Conservation (phyloP, 1,140 invertebrate species). For the Lepidostoma basale region DNA sequence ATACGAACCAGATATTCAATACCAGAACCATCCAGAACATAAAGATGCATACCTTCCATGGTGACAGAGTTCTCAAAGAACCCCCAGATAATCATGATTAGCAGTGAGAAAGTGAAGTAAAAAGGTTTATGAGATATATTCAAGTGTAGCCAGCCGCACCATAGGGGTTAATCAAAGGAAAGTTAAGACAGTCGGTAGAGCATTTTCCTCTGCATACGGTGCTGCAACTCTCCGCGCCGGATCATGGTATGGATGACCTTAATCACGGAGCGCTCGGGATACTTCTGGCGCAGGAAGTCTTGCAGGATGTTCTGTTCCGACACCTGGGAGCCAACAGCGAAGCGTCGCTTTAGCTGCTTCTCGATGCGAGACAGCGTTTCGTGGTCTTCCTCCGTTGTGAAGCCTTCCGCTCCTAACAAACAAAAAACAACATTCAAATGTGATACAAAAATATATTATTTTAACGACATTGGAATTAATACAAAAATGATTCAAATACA, state of each 20-base stretch:
- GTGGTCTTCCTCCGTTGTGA: slow-evolving; percentile 93
- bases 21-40: no score
- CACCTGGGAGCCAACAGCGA: slow-evolving; percentile 95
- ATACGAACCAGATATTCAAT: no score
- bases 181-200: slow-evolving; percentile 84
- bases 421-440: slow-evolving; percentile 34
- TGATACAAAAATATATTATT: slow-evolving; percentile 19
- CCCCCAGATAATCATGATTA: no score
- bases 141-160: no score
- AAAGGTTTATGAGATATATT: no score
- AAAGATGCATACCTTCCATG: no score
- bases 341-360: slow-evolving; percentile 91
- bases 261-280: slow-evolving; percentile 82
- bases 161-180: no score
- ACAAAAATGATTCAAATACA: no score
- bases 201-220: slow-evolving; percentile 96
- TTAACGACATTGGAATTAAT: neutral
- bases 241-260: slow-evolving; percentile 96
- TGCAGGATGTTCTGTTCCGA: slow-evolving; percentile 93
- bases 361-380: slow-evolving; percentile 90
- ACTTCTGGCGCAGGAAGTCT: slow-evolving; percentile 94
- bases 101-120: no score
- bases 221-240: slow-evolving; percentile 91
- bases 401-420: slow-evolving; percentile 88
- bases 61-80: no score